Evolutionary conservation across 2,113 vertebrate genomes (phyloP), one percentile per base, ranked within the genome.

Genomic region (Rhodinocichla rosea): DNA sequence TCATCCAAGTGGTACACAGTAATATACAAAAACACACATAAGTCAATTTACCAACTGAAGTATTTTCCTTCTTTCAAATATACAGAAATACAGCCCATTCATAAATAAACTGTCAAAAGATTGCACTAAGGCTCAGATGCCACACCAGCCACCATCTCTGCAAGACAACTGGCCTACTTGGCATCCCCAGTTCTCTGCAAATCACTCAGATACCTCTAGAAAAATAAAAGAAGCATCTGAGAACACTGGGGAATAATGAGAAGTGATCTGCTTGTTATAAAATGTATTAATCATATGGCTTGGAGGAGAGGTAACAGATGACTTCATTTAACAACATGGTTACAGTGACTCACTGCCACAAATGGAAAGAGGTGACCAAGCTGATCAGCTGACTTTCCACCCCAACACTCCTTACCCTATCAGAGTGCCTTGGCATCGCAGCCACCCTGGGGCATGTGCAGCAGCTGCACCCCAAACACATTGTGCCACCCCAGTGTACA

Each of bases 311-410:
- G 68, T 35, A 85, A 81, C 79, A 86, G 83, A 88, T 95, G 75
- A 97, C 55, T 93, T 96, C 67, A 93, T 93, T 94, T 69, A 94
- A 92, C 50, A 71, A 64, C 60, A 55, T 28, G 56, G 85, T 65
- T 92, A 71, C 65, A 89, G 87, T 37, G 56, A 93, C 56, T 84
- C 73, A 60, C 19, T 90, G 68, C 83, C 83, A 88, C 76, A n/a
- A 83, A 71, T 3, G 19, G 65, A 78, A 74, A 67, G 52, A 85
- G 42, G 56, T 39, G 37, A 78, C 21, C 70, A 53, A 45, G n/a
- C n/a, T 12, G 2, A 60, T 28, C 0, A 0, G 27, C 27, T 69
- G 59, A 60, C 44, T 52, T 78, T 57, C 49, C 50, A 20, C 68
- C 52, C 52, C 20, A 10, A 44, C 5, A 8, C 74, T 87, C 53